Conservation (phyloP, 2,888 invertebrate species). For the Xanthorhoe designata region DNA sequence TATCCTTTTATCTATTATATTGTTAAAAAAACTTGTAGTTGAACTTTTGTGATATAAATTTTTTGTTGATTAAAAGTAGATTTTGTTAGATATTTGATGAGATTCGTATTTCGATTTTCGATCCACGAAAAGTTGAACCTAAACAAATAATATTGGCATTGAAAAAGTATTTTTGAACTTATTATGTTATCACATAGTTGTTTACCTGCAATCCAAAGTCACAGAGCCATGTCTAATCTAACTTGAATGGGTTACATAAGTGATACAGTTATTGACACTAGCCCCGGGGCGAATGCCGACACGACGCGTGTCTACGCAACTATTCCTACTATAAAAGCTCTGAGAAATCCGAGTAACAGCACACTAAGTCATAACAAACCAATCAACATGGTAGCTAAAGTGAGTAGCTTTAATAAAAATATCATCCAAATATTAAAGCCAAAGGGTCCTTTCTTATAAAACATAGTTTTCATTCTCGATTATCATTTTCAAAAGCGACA, state of each 20-base stretch:
- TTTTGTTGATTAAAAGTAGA: no score
- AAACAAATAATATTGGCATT: no score
- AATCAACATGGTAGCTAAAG: conserved; percentile 77
- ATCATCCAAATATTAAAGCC: no score
- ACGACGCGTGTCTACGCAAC: conserved; percentile 41
- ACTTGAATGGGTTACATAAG: conserved; percentile 52
- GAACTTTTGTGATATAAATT: no score
- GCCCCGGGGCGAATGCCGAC: conserved; percentile 42
- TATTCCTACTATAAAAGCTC: conserved; percentile 66
- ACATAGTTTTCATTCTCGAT: no score
- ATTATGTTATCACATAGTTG: conserved; percentile 12
- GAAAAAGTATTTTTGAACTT: not conserved
- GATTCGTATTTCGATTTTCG: no score
- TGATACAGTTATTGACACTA: conserved; percentile 57
- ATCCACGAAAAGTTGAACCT: no score
- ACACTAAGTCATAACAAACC: conserved; percentile 65
- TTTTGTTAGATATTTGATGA: no score
- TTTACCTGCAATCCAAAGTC: conserved; percentile 18
- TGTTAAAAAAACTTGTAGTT: no score
- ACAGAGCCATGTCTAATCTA: conserved; percentile 17
- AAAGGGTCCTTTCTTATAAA: no score
- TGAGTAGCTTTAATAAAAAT: conserved; percentile 54
- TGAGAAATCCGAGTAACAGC: conserved; percentile 42
- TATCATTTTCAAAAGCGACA: no score
- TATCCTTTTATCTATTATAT: no score